Base-by-base conservation (phyloP, 1,140 invertebrate species). In the Bombus picipes region DNA sequence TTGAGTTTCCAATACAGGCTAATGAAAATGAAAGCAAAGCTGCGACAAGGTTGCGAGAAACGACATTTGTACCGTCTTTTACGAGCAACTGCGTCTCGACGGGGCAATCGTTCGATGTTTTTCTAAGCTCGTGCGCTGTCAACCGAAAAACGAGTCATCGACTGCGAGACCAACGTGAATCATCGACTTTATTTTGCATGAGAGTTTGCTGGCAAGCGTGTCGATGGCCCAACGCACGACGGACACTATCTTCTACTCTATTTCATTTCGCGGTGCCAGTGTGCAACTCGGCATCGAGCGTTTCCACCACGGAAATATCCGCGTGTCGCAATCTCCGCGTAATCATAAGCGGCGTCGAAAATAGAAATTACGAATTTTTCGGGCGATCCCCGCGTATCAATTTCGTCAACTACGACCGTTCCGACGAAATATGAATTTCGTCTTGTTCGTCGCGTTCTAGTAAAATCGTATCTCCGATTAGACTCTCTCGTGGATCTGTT, bases 111-210 rank as follows among this genome's bases (percentile, higher is more conserved):
- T 22, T 18, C n/a, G 34, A 53, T 41, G 47, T 65, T 74, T 65
- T 28, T 18, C 22, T 6, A 47, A 47, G 73, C 9, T 41, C 25
- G 57, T 10, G n/a, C 25, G 59, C 37, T 72, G 32, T 34, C 72
- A 43, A 12, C 0, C 13, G 73, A 77, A 25, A 72, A 41, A 37
- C 65, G n/a, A 59, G 47, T 79, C 75, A 34, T 71, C 71, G 57
- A 25, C 22, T 25, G 70, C 39, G 41, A 32, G 72, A 74, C 18
- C 15, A 74, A 47, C 41, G 39, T 78, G 82, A 83, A 78, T 83
- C 82, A 83, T 71, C 65, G 34, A 70, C 76, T 83, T 83, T 83
- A 83, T 71, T 83, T 83, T n/a, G 34, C 43, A 18, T 18, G 62
- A 59, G 74, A 78, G 43, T 77, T 68, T 68, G 13, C 66, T 78